phyloP scores from a whole-genome alignment of 2,113 vertebrate genomes.

The Octodon degus region DNA sequence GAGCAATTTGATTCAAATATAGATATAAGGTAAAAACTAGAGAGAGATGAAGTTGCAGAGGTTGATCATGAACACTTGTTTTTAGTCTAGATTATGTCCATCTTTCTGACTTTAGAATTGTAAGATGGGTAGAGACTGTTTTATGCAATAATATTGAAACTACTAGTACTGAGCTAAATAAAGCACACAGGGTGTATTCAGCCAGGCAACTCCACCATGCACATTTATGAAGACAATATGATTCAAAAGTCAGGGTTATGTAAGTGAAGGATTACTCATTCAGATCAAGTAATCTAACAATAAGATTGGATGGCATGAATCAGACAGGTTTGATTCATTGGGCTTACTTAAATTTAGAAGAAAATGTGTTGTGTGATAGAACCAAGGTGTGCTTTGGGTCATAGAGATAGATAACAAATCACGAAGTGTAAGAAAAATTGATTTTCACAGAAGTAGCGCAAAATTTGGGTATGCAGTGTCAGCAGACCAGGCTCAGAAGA shows the following conservation, averaged over 20 bases:
- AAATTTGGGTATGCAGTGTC: background rate
- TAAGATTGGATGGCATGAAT: background rate
- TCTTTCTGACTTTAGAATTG: background rate
- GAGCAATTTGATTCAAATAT: background rate
- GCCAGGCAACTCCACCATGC: background rate
- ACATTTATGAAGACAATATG: background rate
- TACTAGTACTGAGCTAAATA: background rate
- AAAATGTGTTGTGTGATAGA: background rate
- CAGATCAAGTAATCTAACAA: background rate
- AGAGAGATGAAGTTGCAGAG: background rate
- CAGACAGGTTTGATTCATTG: background rate
- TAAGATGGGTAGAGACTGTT: background rate
- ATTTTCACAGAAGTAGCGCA: background rate
- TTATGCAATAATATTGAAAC: background rate
- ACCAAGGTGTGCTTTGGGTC: background rate
- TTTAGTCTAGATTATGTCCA: background rate
- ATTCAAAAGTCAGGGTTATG: background rate
- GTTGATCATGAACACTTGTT: accelerated
- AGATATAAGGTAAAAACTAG: background rate
- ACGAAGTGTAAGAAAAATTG: background rate
- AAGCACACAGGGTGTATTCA: background rate
- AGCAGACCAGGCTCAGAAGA: background rate
- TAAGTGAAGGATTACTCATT: background rate
- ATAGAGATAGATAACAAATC: background rate
- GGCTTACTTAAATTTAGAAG: background rate